Evolutionary conservation across 2,888 invertebrate species (phyloP).

Genomic region (Chrysomela aeneicollis): DNA sequence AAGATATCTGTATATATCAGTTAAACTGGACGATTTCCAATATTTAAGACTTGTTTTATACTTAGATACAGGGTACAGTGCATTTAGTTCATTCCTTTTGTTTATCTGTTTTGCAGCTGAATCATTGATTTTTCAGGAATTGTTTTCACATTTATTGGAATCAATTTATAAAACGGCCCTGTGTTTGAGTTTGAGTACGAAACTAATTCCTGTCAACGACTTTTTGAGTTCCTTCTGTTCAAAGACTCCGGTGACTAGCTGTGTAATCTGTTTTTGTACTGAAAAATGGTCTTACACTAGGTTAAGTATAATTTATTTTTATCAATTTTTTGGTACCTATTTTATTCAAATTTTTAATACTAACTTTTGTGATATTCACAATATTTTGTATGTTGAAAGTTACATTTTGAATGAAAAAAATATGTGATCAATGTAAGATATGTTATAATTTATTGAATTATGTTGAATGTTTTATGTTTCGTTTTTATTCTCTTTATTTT

Average conservation of each 20-base stretch:
- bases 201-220: conserved; percentile 16
- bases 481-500: conserved; percentile 23
- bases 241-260: conserved; percentile 19
- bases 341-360: conserved; percentile 34
- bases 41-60: conserved; percentile 9
- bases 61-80: conserved; percentile 3
- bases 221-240: conserved; percentile 18
- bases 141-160: no score
- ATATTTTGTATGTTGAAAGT: conserved; percentile 32
- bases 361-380: conserved; percentile 41
- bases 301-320: conserved; percentile 32
- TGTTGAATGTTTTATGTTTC: conserved; percentile 35
- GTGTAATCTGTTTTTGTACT: conserved; percentile 16
- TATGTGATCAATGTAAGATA: conserved; percentile 44
- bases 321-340: conserved; percentile 28
- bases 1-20: conserved; percentile 14
- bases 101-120: no score
- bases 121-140: no score
- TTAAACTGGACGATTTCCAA: conserved; percentile 7
- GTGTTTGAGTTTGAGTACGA: conserved; percentile 18
- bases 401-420: conserved; percentile 31
- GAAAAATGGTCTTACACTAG: conserved; percentile 28
- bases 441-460: conserved; percentile 40
- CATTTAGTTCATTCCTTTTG: no score
- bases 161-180: not conserved